Conservation (phyloP, 2,888 invertebrate genomes). For the Euproctis similis region DNA sequence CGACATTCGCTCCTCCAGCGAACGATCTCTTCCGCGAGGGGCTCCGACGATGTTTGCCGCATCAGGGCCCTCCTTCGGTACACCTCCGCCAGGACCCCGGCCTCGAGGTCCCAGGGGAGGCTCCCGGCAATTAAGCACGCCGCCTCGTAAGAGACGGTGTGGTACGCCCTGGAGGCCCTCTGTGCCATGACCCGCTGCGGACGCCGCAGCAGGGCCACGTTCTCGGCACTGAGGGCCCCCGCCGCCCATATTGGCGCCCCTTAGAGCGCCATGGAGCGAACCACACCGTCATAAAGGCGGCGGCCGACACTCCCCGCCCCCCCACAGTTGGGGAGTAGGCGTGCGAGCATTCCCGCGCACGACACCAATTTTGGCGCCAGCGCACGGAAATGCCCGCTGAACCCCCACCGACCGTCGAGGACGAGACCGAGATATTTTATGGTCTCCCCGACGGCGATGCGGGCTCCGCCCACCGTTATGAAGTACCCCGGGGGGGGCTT, state of each 20-base stretch:
- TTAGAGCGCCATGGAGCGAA: background rate
- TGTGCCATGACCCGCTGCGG: constrained; percentile 3
- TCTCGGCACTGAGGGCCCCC: background rate
- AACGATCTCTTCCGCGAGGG: background rate
- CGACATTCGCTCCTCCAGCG: background rate
- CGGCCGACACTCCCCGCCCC: background rate
- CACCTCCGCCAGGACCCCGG: constrained; percentile 1
- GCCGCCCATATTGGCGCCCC: background rate
- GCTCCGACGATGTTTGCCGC: too few relatives aligned
- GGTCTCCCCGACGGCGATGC: background rate
- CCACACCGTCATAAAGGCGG: background rate
- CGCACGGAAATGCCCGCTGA: constrained; percentile 4
- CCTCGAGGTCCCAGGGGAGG: constrained; percentile 11
- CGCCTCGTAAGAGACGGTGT: constrained; percentile 8
- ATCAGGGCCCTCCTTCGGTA: background rate
- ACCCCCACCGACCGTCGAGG: constrained; percentile 7
- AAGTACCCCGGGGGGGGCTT: background rate
- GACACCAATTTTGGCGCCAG: too few relatives aligned
- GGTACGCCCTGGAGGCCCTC: constrained; percentile 7
- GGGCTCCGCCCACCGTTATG: background rate
- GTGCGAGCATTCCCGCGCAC: background rate
- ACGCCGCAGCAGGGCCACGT: background rate
- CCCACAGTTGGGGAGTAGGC: background rate
- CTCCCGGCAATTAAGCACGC: constrained; percentile 8
- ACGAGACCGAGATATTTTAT: constrained; percentile 6